A percentile compares a stretch with the other conserved stretches of the same genome.
Conservation (phyloP, 2,113 vertebrate genomes). For the Psilopogon haemacephalus region DNA sequence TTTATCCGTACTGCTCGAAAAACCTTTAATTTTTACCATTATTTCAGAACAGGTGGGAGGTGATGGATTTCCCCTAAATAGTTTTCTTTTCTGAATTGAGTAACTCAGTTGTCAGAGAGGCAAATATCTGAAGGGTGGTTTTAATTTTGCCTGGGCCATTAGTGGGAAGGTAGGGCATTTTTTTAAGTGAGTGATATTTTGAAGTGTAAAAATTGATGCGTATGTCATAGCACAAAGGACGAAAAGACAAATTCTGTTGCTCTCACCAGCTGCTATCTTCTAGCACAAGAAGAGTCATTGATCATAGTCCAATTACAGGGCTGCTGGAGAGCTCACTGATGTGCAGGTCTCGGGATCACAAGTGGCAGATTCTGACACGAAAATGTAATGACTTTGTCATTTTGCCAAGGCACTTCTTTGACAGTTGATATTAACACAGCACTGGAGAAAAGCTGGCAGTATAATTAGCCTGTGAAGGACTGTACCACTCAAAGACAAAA, state of each 20-base stretch:
- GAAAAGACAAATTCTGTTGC: background rate
- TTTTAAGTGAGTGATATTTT: background rate
- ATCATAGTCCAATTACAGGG: conserved; percentile 14
- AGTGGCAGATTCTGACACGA: background rate
- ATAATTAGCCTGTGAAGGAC: background rate
- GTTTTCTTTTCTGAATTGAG: background rate
- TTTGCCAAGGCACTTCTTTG: background rate
- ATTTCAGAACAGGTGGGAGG: background rate
- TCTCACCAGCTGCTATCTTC: background rate
- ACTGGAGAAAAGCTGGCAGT: background rate
- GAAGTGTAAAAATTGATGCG: background rate
- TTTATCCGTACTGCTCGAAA: background rate
- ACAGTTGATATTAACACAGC: background rate
- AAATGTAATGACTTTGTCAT: conserved; percentile 6
- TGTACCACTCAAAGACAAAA: background rate
- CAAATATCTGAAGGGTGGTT: background rate
- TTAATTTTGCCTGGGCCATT: background rate
- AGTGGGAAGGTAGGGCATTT: background rate
- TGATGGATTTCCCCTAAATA: background rate
- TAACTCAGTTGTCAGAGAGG: background rate
- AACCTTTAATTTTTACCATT: background rate
- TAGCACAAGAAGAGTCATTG: background rate
- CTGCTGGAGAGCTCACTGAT: background rate
- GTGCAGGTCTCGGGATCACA: background rate
- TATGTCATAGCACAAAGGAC: background rate